Base-by-base conservation (phyloP, 2,888 invertebrate species). In the Lycaena phlaeas region DNA sequence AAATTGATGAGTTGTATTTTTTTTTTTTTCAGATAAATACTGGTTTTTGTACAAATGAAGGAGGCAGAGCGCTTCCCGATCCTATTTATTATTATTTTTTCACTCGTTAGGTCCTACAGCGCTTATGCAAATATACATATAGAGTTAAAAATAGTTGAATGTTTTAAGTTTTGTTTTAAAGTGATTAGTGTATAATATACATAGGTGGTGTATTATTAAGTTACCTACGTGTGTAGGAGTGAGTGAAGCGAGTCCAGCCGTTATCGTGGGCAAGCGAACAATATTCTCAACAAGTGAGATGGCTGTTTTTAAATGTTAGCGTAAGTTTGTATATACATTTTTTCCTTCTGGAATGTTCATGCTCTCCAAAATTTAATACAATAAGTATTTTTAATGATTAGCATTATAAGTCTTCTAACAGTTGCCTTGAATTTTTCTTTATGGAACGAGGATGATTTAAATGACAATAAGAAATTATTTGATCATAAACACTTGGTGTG, bases 1-100 rank as follows among this genome's bases (percentile, higher is more conserved):
- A n/a, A n/a, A n/a, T n/a, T n/a, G n/a, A n/a, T n/a, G n/a, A n/a
- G n/a, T n/a, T n/a, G n/a, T n/a, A 7, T 38, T 27, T 36, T 46
- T 46, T 50, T 50, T 59, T 14, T 49, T 72, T 75, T 36, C 77
- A 78, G 77, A 64, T 67, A 50, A 49, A 56, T 56, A 54, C 61
- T 64, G 61, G 72, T 65, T 72, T 72, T 76, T 82, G 81, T 82
- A 82, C 81, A 82, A 81, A 79, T 60, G 51, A 58, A 49, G 67
- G 68, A 62, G 53, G 66, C 68, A 58, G 51, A 31, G 65, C 50
- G 70, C 63, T 57, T 65, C 72, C 68, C 54, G 62, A 66, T 68
- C 63, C 70, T 74, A 77, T 79, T 82, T 81, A 79, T 81, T 75
- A 72, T 69, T 64, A n/a, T 64, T 68, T 69, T 68, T 67, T 73